These are phyloP conservation scores for Aphodius sticticus DNA, from an alignment of 2,888 invertebrate genomes.

Conservation along the genomic window DNA sequence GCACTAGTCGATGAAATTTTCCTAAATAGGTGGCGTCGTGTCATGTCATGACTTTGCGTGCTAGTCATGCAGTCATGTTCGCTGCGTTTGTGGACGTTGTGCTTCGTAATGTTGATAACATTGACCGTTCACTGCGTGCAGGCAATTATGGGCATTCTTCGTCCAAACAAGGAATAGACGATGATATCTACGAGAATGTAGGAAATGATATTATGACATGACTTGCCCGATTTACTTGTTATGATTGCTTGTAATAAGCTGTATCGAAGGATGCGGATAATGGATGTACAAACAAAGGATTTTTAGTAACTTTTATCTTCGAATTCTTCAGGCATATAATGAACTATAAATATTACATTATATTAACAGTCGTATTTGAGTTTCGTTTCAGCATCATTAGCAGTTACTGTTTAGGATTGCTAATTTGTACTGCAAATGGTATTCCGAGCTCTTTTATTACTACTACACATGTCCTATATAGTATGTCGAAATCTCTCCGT, in stretches of 20 bases:
- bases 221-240: neutral
- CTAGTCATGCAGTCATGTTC: neutral
- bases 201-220: slow-evolving; percentile 4
- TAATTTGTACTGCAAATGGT: too few species aligned
- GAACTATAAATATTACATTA: too few species aligned
- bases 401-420: too few species aligned
- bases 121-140: neutral
- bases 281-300: neutral
- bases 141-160: neutral
- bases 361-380: too few species aligned
- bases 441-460: too few species aligned
- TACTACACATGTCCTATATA: too few species aligned
- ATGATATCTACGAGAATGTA: neutral
- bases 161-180: slow-evolving; percentile 4
- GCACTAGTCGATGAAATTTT: neutral
- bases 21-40: neutral
- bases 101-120: slow-evolving; percentile 4
- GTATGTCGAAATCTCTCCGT: too few species aligned
- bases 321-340: too few species aligned
- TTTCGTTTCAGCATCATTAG: too few species aligned
- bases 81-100: neutral
- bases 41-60: neutral
- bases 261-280: neutral
- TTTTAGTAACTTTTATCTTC: too few species aligned
- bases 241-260: neutral